Evolutionary conservation across 1,140 invertebrate species (phyloP).

Genomic region (Pectinophora gossypiella): DNA sequence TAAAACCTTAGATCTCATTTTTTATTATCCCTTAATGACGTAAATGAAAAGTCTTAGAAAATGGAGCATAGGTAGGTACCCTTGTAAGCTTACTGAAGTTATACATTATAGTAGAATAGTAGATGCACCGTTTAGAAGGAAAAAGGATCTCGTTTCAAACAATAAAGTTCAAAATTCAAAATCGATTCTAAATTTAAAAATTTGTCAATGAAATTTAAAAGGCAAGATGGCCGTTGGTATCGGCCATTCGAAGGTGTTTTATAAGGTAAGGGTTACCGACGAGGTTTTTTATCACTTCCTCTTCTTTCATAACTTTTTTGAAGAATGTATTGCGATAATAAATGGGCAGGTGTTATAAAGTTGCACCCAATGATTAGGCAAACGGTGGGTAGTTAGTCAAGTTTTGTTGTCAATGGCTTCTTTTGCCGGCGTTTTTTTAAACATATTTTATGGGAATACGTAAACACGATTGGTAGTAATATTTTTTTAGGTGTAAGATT

Average conservation of each 20-base stretch:
- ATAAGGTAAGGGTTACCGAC: conserved; percentile 32
- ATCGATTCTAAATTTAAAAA: conserved; percentile 23
- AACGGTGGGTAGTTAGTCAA: conserved; percentile 33
- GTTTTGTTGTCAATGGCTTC: conserved; percentile 38
- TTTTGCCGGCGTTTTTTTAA: conserved; percentile 26
- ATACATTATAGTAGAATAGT: too few species aligned
- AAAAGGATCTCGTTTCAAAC: too few species aligned
- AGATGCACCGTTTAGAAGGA: too few species aligned
- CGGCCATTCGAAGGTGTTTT: conserved; percentile 30
- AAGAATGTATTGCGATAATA: conserved; percentile 49
- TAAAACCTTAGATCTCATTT: too few species aligned
- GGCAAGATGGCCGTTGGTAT: conserved; percentile 28
- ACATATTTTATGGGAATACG: conserved; percentile 12
- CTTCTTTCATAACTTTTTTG: conserved; percentile 34
- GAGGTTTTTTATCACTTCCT: conserved; percentile 54
- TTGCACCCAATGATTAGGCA: conserved; percentile 43
- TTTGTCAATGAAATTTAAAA: conserved; percentile 41
- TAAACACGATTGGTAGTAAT: conserved; percentile 11
- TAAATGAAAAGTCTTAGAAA: too few species aligned
- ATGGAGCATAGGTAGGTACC: too few species aligned
- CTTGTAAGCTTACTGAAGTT: too few species aligned
- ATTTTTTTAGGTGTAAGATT: conserved; percentile 3
- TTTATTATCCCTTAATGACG: too few species aligned
- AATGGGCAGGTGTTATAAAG: conserved; percentile 48
- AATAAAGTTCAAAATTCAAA: conserved; percentile 37